Base-by-base conservation (phyloP, 2,888 invertebrate species). In the Pristionchus arcanus region DNA sequence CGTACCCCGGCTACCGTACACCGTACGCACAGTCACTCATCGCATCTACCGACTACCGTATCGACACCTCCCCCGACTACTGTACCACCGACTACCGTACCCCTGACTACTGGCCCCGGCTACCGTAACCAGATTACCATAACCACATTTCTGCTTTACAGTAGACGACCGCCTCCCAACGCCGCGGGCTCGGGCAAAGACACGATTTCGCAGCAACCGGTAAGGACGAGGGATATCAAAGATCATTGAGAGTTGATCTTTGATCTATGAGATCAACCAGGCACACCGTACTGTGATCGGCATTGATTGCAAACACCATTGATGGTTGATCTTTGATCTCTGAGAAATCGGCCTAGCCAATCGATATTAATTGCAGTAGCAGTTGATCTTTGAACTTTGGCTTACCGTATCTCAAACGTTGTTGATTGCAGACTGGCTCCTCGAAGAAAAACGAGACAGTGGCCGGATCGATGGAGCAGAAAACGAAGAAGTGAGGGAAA, bases 391-490 rank as follows among this genome's bases (percentile, higher is more conserved):
- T n/a, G n/a, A n/a, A n/a, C n/a, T n/a, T n/a, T n/a, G n/a, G 42
- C 42, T 9, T 42, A 42, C 42, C 42, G 42, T 42, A 42, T 42
- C 42, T 9, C 9, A 3, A 42, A 5, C 42, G 42, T 5, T 42
- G 5, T 21, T 21, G 4, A 21, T 55, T 21, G 55, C 55, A 55
- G 55, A 55, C 55, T 55, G 55, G 55, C 21, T 55, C 55, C 16
- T 19, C 16, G 55, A 55, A 55, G 55, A 9, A 28, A 28, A 68
- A 68, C 28, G 68, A n/a, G 68, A 68, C n/a, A 15, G 28, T 25
- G 9, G 68, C n/a, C 28, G 68, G 68, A 68, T 68, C 68, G 68
- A 68, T 25, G 68, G 68, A 68, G 68, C 68, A 25, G 68, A 68
- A 68, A 28, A 68, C 68, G 9, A 68, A 68, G 68, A 68, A 68